phyloP scores from a whole-genome alignment of 2,888 invertebrate species.

The Orchesellides sinensis region DNA sequence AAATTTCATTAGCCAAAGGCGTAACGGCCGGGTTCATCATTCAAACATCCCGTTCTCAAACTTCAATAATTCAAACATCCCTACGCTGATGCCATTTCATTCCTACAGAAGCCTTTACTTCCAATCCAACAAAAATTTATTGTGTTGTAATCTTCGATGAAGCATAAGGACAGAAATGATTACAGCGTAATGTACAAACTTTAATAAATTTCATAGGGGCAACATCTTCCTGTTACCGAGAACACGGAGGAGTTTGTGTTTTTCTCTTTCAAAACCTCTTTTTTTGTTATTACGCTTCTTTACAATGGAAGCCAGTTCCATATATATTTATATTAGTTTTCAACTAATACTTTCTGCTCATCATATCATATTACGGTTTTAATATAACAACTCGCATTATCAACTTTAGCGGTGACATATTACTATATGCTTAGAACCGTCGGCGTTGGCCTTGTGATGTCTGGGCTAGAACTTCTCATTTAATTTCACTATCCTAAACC shows the following conservation, averaged over 20 bases:
- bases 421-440: background rate
- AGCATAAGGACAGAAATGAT: background rate
- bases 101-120: background rate
- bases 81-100: background rate
- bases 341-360: background rate
- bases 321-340: no score
- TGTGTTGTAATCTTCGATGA: background rate
- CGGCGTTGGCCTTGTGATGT: conserved; percentile 28
- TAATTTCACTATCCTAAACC: conserved; percentile 9
- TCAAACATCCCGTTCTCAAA: background rate
- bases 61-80: background rate
- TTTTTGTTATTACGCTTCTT: no score
- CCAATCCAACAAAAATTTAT: background rate
- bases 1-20: conserved; percentile 1
- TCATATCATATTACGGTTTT: background rate
- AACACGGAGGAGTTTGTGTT: background rate
- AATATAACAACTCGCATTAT: background rate
- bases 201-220: background rate
- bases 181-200: background rate
- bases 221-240: background rate
- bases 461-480: conserved; percentile 18
- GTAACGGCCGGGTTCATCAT: background rate
- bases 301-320: no score
- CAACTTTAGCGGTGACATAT: background rate
- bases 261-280: background rate